phyloP scores from a whole-genome alignment of 2,888 invertebrate genomes.

The Eristalinus sepulchralis region DNA sequence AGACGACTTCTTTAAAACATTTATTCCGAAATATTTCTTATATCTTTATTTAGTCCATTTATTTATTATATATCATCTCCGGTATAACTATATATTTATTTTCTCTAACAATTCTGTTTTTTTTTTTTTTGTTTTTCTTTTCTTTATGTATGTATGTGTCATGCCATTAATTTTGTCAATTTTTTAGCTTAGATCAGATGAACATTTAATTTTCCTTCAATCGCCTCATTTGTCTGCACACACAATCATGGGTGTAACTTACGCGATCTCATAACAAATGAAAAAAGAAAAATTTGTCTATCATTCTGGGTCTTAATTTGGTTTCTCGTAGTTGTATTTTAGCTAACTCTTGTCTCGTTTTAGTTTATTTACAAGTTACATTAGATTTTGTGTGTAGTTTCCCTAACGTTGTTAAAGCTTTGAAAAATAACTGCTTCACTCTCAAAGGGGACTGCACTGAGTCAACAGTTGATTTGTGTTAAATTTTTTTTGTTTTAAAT shows the following conservation, averaged over 20 bases:
- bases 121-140: background rate
- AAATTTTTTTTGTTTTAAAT: conserved; percentile 26
- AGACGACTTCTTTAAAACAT: conserved; percentile 37
- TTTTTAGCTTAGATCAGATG: conserved; percentile 8
- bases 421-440: conserved; percentile 54
- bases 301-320: conserved; percentile 16
- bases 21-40: conserved; percentile 59
- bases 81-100: conserved; percentile 50
- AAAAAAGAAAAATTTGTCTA: conserved; percentile 21
- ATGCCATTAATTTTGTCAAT: conserved; percentile 18
- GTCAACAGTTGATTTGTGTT: conserved; percentile 1
- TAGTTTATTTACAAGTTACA: conserved; percentile 19
- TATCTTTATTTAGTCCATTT: conserved; percentile 39
- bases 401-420: conserved; percentile 62
- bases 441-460: conserved; percentile 8
- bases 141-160: background rate
- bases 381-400: conserved; percentile 4
- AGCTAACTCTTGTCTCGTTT: conserved; percentile 35
- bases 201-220: background rate
- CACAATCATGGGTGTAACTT: conserved; percentile 29
- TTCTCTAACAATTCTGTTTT: conserved; percentile 39
- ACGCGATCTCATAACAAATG: conserved; percentile 38
- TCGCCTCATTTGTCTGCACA: background rate
- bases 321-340: conserved; percentile 17
- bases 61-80: conserved; percentile 44